These are phyloP conservation scores for Helleia helle DNA, from an alignment of 2,888 invertebrate species.

Conservation along the genomic window DNA sequence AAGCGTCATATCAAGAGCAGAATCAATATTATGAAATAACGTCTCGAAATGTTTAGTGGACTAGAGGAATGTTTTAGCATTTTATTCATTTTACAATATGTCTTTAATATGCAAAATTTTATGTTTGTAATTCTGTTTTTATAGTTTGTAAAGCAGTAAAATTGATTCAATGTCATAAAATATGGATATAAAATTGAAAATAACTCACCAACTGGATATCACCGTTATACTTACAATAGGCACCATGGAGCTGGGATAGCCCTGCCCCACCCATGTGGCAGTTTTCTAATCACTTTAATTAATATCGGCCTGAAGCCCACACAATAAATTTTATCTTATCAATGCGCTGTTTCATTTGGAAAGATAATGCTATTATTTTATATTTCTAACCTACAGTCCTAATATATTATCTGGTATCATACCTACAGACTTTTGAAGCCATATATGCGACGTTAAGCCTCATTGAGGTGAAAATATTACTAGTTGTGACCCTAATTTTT, in stretches of 20 bases:
- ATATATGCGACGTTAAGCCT: neutral
- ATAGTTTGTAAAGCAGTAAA: neutral
- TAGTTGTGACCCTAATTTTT: neutral
- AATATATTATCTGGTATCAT: neutral
- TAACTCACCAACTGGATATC: neutral
- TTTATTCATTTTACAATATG: neutral
- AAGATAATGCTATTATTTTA: neutral
- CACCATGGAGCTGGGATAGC: no score
- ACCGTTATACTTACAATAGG: neutral
- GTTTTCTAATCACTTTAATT: conserved; percentile 1
- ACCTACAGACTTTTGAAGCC: neutral
- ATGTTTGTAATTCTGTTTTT: neutral
- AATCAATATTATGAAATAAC: neutral
- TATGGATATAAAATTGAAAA: neutral
- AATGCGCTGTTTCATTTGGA: neutral
- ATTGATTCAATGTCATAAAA: neutral
- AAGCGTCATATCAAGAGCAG: neutral
- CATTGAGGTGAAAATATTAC: conserved; percentile 2
- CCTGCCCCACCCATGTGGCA: no score
- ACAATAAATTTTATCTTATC: conserved; percentile 4
- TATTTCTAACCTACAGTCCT: conserved; percentile 1
- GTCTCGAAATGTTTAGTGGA: no score
- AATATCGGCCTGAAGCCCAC: conserved; percentile 1
- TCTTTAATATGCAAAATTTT: neutral
- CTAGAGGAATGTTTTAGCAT: neutral